Evolutionary conservation across 2,113 vertebrate genomes (phyloP), one percentile per base, ranked within the genome.

Genomic region (Alectura lathami): DNA sequence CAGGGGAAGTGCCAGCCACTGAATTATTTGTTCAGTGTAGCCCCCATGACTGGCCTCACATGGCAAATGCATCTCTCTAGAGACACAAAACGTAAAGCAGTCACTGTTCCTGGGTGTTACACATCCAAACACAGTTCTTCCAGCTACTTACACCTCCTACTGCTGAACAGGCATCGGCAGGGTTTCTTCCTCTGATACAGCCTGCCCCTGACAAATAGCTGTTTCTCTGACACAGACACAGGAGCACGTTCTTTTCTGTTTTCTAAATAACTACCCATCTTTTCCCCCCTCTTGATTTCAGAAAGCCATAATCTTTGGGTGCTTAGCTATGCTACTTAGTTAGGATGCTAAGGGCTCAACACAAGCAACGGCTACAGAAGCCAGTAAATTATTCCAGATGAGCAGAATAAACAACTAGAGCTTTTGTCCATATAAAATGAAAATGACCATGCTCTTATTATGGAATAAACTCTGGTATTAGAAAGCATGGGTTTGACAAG

Each of bases 401-500:
- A 89, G 64, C 64, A 75, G 50, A 67, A 77, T n/a, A 59, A 88
- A 80, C 50, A 86, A 26, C 17, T 18, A 2, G 3, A 77, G 59
- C 17, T 77, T 74, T 89, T 83, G 54, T 80, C 0, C 0, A 42
- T 54, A 68, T 13, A 34, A 86, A 90, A 59, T 59, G 60, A 86
- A 88, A 88, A 88, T 88, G 76, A 90, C 94, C 86, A 24, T 9
- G 45, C 29, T 57, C n/a, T 75, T 43, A 60, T 53, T 78, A 85
- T 30, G 77, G 40, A 38, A 93, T 83, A 91, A 90, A 82, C 40
- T 38, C 64, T 18, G 16, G 53, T 64, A 78, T 78, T 73, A 82
- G 69, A 93, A 94, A 96, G 60, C 88, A 88, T 8, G 56, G 30
- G 67, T 87, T 91, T 92, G 83, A 89, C 70, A 93, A 86, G 66